These are phyloP conservation scores for Panthera leo DNA, from an alignment of 2,113 vertebrate genomes.

Conservation along the genomic window DNA sequence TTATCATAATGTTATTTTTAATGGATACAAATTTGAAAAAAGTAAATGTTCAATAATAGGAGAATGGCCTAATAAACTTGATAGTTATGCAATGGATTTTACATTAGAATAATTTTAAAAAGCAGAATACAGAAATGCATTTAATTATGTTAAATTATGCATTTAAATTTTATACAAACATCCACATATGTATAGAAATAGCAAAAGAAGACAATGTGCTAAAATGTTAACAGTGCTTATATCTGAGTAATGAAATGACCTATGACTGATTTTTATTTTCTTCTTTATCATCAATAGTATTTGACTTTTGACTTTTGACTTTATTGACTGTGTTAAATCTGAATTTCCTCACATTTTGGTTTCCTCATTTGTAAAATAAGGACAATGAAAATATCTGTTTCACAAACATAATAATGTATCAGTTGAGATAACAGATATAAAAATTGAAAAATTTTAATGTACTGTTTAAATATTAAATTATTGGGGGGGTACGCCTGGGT, in stretches of 20 bases:
- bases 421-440: not conserved
- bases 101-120: conserved; percentile 26
- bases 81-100: not conserved
- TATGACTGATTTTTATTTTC: not conserved
- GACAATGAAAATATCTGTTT: not conserved
- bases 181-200: not conserved
- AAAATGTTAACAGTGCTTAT: conserved; percentile 11
- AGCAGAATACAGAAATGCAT: not conserved
- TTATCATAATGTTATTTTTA: not conserved
- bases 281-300: not conserved
- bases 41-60: not conserved
- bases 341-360: not conserved
- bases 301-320: not conserved
- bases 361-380: not conserved
- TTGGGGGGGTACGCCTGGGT: not conserved
- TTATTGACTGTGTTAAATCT: not conserved
- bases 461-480: conserved; percentile 13
- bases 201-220: not conserved
- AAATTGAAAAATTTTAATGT: not conserved
- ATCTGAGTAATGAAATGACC: not conserved
- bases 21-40: not conserved
- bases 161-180: conserved; percentile 15
- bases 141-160: not conserved
- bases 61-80: not conserved
- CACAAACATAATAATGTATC: not conserved